Evolutionary conservation across 2,113 vertebrate genomes (phyloP), one percentile per base, ranked within the genome.

Genomic region (Pachyramphus minor): DNA sequence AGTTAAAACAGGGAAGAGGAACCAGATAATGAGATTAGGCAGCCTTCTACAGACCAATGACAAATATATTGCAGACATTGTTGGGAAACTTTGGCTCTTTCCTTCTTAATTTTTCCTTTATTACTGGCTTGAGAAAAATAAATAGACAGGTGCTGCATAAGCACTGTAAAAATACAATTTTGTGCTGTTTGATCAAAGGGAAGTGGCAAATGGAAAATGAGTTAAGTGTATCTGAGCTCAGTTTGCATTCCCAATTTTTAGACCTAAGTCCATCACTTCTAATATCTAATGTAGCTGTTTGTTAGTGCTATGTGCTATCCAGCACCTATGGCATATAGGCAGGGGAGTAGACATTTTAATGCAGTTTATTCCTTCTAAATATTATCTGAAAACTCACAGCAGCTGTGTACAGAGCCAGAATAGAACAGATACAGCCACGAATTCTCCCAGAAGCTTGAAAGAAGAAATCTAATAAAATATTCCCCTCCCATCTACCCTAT

Each of bases 1-100:
- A 72, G 52, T 53, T 92, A 75, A 87, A 87, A 84, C 39, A 74
- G 52, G 69, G 31, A 93, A 75, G 49, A 91, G 45, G 41, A 94
- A 81, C 15, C 31, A 91, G 52, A 92, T 72, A 42, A 84, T 15
- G 24, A 90, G 72, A 92, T 84, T 44, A 87, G 44, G 69, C 62
- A 95, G 41, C 15, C 81, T 49, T 68, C 49, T 75, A 35, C 20
- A 63, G 91, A 68, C 14, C 58, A 64, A 8, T 30, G 21, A 62
- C 41, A 89, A 87, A 72, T 31, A 52, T 6, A 60, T 9, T 22
- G 18, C 11, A 44, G 52, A 50, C 14, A 9, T 1, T 39, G 6
- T 71, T 52, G 1, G 3, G 80, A 82, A 96, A 82, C 12, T 56
- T 45, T 14, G 27, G 8, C 0, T 0, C 4, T 79, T 72, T 79